These are phyloP conservation scores for Stenolophus ochropezus DNA, from an alignment of 2,888 invertebrate species.

Conservation along the genomic window DNA sequence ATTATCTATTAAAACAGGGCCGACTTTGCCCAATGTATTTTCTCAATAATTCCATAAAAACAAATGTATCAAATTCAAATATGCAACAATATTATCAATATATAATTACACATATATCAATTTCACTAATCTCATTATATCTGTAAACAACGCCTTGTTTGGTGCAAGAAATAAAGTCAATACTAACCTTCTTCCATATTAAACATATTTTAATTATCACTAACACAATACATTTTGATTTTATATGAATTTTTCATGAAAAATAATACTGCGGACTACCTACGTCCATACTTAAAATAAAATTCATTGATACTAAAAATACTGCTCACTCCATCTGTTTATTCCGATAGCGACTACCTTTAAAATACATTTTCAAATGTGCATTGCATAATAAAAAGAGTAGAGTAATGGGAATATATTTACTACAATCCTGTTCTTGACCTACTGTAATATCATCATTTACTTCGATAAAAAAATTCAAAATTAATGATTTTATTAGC, in stretches of 20 bases:
- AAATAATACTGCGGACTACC: background rate
- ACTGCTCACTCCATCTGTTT: conserved; percentile 50
- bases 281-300: background rate
- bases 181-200: conserved; percentile 18
- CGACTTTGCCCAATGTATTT: conserved; percentile 15
- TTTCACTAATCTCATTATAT: background rate
- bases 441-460: background rate
- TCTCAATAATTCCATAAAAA: background rate
- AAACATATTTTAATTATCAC: background rate
- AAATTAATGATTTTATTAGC: too few relatives aligned
- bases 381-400: background rate
- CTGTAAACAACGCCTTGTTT: background rate
- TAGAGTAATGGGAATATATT: conserved; percentile 1
- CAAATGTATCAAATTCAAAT: background rate
- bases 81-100: background rate
- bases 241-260: background rate
- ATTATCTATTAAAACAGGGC: conserved; percentile 24
- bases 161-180: background rate
- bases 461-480: background rate
- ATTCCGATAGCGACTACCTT: conserved; percentile 12
- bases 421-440: conserved; percentile 9
- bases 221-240: background rate
- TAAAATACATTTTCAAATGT: background rate
- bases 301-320: conserved; percentile 39
- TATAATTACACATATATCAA: background rate